phyloP scores from a whole-genome alignment of 2,888 invertebrate genomes.

The Cephus rjabovi region DNA sequence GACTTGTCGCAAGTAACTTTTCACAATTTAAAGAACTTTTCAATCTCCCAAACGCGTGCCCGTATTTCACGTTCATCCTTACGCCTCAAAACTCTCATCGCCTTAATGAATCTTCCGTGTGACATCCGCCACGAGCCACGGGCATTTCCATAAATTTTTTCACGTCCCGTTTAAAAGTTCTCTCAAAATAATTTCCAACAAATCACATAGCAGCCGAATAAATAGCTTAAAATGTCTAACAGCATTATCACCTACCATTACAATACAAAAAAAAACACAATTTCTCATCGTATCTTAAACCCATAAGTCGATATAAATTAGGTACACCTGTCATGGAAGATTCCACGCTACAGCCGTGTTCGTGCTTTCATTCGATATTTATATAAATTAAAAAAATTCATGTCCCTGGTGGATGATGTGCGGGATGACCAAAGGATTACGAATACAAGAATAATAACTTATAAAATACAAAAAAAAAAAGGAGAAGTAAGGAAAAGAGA shows the following conservation, averaged over 20 bases:
- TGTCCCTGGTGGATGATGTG: neutral
- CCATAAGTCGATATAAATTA: slow-evolving; percentile 17
- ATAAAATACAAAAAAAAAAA: neutral
- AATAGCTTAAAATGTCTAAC: slow-evolving; percentile 45
- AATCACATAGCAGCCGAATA: slow-evolving; percentile 53
- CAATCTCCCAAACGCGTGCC: neutral
- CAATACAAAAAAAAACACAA: slow-evolving; percentile 15
- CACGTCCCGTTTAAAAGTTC: slow-evolving; percentile 11
- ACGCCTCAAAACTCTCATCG: neutral
- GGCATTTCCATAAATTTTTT: neutral
- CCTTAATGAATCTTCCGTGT: neutral
- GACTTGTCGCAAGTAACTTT: neutral
- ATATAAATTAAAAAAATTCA: slow-evolving; percentile 28
- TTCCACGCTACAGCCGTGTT: slow-evolving; percentile 23
- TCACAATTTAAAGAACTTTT: neutral
- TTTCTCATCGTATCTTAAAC: slow-evolving; percentile 17
- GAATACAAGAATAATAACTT: neutral
- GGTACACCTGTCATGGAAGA: slow-evolving; percentile 24
- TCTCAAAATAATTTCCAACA: slow-evolving; percentile 46
- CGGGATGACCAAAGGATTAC: neutral
- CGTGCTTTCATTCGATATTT: slow-evolving; percentile 21
- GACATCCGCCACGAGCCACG: neutral
- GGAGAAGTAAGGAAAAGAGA: neutral
- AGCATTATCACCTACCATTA: slow-evolving; percentile 34
- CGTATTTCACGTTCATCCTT: neutral